Conservation (phyloP, 1,140 invertebrate genomes). For the Pemphigus obesinymphae region DNA sequence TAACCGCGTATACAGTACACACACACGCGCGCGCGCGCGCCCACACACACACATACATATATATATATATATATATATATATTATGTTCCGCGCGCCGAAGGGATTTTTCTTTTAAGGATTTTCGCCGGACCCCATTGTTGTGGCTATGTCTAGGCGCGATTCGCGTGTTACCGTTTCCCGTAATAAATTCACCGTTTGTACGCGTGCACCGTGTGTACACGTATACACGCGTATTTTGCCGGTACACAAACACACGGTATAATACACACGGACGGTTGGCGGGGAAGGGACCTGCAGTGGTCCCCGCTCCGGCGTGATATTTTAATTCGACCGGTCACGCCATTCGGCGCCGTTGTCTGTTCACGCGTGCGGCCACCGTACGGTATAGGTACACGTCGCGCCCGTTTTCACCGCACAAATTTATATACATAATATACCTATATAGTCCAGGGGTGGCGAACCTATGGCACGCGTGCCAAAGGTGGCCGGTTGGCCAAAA, state of each 20-base stretch:
- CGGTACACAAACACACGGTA: no score
- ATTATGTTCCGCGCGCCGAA: no score
- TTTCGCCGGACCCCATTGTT: neutral
- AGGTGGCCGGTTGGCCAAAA: no score
- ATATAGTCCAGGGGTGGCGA: neutral
- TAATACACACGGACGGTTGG: neutral
- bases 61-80: no score
- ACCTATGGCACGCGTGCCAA: neutral
- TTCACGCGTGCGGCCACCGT: neutral
- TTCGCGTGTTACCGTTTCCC: conserved; percentile 23
- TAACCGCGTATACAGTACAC: no score
- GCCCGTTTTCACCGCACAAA: no score
- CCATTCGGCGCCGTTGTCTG: conserved; percentile 38
- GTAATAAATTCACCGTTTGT: conserved; percentile 15
- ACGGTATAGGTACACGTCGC: neutral
- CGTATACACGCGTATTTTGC: no score
- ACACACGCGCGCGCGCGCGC: no score
- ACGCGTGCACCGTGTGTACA: neutral
- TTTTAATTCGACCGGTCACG: conserved; percentile 37
- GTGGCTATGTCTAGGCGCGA: conserved; percentile 6
- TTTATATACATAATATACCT: neutral
- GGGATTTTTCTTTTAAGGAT: conserved; percentile 2
- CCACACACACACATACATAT: no score
- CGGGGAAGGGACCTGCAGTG: neutral
- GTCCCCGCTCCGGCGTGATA: conserved; percentile 14